Evolutionary conservation across 2,888 invertebrate genomes (phyloP), one percentile per base, ranked within the genome.

Genomic region (Acanthosepion pharaonis): DNA sequence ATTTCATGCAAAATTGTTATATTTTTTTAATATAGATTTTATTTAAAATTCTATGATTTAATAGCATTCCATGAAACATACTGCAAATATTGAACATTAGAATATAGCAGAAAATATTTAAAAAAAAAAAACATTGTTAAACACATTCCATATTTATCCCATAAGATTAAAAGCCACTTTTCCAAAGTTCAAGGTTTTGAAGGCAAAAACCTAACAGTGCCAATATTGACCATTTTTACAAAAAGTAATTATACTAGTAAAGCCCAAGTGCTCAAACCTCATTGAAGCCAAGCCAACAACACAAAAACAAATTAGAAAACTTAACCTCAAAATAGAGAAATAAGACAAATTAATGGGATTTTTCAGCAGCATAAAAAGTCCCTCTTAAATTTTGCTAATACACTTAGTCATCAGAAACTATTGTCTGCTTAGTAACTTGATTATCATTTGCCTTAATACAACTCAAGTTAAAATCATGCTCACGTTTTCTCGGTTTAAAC

Each of bases 11-110:
- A 78, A 78, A 59, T 59, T 59, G 59, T 78, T n/a, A 78, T 78
- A 78, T 78, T n/a, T n/a, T 33, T 78, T 33, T 78, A n/a, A 25
- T 64, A 28, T n/a, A 78, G 78, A 55, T 55, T 55, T 55, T 18
- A 1, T 55, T 53, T 53, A 0, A 53, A 55, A 23, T 59, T 23
- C 20, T 20, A 59, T 11, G n/a, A 78, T 78, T 78, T 78, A n/a
- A 78, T 78, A n/a, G n/a, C 78, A 78, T 78, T 78, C 78, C n/a
- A 78, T 78, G 78, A 78, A n/a, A 59, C 59, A 78, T 78, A 78
- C 78, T 59, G 59, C 59, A 59, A 55, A 55, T 55, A 55, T 55
- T 55, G 8, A 55, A 59, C 59, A 59, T 59, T 23, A 20, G 59
- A 59, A 23, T 59, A 23, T 59, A 59, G 15, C 51, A 1, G 15